Percentiles rank a stretch among this genome's conserved stretches.
Conservation (phyloP, 2,113 vertebrate species). For the Morone chrysops region DNA sequence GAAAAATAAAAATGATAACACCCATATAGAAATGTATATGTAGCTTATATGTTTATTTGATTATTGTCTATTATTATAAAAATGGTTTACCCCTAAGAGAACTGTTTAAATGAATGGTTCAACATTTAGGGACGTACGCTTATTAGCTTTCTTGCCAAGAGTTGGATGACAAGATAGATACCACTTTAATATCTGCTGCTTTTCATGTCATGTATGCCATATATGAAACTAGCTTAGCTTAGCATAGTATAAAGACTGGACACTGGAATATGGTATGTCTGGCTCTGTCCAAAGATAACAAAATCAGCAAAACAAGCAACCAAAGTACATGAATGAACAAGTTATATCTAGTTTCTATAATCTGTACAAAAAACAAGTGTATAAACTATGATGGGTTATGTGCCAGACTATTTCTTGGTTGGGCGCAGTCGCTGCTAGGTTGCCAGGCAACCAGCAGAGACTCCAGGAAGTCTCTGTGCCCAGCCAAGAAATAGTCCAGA, state of each 20-base stretch:
- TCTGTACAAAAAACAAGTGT: neutral
- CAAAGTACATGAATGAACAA: neutral
- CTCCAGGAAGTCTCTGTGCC: constrained; percentile 10
- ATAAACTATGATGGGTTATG: neutral
- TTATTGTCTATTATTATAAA: neutral
- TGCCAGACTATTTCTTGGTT: neutral
- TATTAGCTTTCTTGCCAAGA: neutral
- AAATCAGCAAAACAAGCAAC: neutral
- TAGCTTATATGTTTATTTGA: neutral
- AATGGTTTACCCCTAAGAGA: neutral
- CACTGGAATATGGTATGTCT: neutral
- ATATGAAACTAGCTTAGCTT: neutral
- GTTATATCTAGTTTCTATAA: neutral
- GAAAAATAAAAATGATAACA: neutral
- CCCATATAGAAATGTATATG: neutral
- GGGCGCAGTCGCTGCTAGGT: neutral
- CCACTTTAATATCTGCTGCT: neutral
- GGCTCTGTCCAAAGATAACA: neutral
- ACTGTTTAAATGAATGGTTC: neutral
- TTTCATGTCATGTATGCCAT: neutral
- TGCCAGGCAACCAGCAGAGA: constrained; percentile 41
- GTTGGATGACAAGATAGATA: neutral
- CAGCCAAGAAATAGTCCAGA: constrained; percentile 32
- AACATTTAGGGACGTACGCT: neutral
- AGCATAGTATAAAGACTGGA: neutral